Evolutionary conservation across 2,888 invertebrate species (phyloP).

Genomic region (Metalampra italica): DNA sequence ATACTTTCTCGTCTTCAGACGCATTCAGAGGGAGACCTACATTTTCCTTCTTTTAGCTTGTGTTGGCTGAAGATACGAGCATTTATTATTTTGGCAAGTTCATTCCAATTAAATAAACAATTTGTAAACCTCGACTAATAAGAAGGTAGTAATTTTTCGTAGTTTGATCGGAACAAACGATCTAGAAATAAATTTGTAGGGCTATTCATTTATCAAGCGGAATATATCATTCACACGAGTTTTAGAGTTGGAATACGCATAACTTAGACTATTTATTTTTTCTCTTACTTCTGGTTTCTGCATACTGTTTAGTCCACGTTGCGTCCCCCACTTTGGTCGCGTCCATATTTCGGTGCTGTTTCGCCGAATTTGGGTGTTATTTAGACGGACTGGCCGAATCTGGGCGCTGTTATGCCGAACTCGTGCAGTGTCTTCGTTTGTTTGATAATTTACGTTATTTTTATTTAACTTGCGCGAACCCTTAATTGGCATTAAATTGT

Average conservation of each 20-base stretch:
- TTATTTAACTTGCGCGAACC: too few species aligned
- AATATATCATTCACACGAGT: background rate
- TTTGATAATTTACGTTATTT: too few species aligned
- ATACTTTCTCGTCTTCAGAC: too few species aligned
- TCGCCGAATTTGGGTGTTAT: background rate
- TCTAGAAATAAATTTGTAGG: background rate
- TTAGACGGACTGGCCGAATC: background rate
- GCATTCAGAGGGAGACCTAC: too few species aligned
- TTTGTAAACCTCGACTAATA: too few species aligned
- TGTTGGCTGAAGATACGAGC: too few species aligned
- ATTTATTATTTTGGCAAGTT: too few species aligned
- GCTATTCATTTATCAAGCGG: background rate
- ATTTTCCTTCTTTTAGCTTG: too few species aligned
- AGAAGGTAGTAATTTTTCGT: too few species aligned
- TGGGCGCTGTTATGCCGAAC: background rate
- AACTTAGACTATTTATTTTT: background rate
- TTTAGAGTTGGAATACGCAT: background rate
- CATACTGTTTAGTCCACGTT: background rate
- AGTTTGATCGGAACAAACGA: background rate
- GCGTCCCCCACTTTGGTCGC: background rate
- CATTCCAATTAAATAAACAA: too few species aligned
- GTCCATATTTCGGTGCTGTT: too few species aligned
- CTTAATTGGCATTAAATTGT: too few species aligned
- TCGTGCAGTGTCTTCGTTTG: background rate
- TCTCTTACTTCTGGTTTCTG: background rate